These are phyloP conservation scores for Tribolium madens DNA, from an alignment of 1,140 invertebrate species.

Conservation along the genomic window DNA sequence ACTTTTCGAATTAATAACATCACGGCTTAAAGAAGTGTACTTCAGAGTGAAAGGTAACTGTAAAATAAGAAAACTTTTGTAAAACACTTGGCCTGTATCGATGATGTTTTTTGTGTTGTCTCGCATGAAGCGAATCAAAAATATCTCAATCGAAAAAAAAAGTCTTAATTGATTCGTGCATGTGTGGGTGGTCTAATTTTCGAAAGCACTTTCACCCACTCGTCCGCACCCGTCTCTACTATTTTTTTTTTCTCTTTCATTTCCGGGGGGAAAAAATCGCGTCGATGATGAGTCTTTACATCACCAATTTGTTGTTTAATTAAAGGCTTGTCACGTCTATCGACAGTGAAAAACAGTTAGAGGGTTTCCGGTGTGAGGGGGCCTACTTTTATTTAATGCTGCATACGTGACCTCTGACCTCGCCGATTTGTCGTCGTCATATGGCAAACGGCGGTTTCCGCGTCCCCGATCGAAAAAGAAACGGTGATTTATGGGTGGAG, in stretches of 20 bases:
- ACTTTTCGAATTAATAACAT: slow-evolving; percentile 2
- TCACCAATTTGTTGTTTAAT: slow-evolving; percentile 12
- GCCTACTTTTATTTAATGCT: slow-evolving; percentile 10
- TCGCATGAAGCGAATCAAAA: no score
- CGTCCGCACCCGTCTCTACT: no score
- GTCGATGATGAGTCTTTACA: not conserved
- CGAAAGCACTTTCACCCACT: not conserved
- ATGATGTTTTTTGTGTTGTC: no score
- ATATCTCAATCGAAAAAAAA: not conserved
- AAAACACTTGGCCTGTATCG: not conserved
- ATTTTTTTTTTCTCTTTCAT: not conserved
- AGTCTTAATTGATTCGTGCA: not conserved
- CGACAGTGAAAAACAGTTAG: slow-evolving; percentile 9
- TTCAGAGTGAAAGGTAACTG: slow-evolving; percentile 17
- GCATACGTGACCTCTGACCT: slow-evolving; percentile 17
- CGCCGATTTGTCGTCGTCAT: slow-evolving; percentile 16
- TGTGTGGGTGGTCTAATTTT: not conserved
- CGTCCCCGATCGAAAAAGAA: not conserved
- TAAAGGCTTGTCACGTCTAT: slow-evolving; percentile 4
- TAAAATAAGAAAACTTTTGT: not conserved
- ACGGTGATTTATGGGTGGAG: no score
- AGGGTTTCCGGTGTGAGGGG: slow-evolving; percentile 1
- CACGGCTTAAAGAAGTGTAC: not conserved
- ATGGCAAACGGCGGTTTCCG: slow-evolving; percentile 9
- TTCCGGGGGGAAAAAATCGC: not conserved